Evolutionary conservation across 1,140 invertebrate genomes (phyloP).

Genomic region (Octopus bimaculoides): DNA sequence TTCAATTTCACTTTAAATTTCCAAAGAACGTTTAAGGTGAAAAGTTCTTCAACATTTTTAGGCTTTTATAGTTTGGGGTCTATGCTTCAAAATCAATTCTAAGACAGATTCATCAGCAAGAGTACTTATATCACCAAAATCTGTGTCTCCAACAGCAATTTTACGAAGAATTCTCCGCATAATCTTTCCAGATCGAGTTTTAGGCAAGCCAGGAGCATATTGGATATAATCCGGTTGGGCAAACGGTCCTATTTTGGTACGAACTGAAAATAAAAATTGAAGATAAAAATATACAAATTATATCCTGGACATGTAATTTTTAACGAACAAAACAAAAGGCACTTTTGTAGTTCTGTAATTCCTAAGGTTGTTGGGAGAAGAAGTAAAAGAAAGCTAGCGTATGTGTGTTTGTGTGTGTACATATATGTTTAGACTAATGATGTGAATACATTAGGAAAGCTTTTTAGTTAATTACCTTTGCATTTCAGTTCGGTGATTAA

Average conservation of each 20-base stretch:
- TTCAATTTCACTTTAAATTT: background rate
- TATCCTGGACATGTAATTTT: too few species aligned
- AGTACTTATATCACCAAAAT: conserved; percentile 91
- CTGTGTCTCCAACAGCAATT: conserved; percentile 75
- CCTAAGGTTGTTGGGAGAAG: too few species aligned
- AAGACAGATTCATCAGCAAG: conserved; percentile 85
- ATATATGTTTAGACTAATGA: too few species aligned
- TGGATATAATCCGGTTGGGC: conserved; percentile 94
- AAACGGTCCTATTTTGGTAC: conserved; percentile 92
- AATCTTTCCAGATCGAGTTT: conserved; percentile 97
- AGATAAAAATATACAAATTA: background rate
- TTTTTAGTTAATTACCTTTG: too few species aligned
- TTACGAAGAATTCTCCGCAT: conserved; percentile 93
- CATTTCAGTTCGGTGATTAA: too few species aligned
- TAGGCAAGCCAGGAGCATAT: conserved; percentile 83
- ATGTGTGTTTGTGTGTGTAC: too few species aligned
- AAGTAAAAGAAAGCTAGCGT: too few species aligned
- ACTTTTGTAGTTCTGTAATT: too few species aligned
- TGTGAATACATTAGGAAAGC: too few species aligned
- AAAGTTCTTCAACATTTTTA: background rate
- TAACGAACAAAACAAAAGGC: too few species aligned
- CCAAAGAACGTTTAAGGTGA: background rate
- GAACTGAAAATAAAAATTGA: conserved; percentile 62
- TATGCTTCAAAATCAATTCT: conserved; percentile 43
- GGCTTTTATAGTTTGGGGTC: conserved; percentile 27